Percentiles rank a stretch among this genome's conserved stretches.
phyloP scores from a whole-genome alignment of 1,140 invertebrate species.

The Dreissena rostriformis region DNA sequence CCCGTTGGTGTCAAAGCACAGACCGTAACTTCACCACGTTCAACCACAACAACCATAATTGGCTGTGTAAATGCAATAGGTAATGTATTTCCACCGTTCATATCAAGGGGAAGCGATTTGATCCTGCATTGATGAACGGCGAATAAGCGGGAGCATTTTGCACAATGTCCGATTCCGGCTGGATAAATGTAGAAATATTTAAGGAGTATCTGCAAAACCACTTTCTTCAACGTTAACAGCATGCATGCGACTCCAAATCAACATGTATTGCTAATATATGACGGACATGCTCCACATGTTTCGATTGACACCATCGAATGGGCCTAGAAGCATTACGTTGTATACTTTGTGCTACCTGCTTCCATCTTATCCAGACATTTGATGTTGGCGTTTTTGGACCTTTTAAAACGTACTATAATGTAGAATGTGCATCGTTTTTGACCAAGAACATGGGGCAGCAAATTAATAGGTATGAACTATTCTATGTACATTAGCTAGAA shows the following conservation, averaged over 20 bases:
- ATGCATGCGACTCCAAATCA: not conserved
- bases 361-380: slow-evolving; percentile 38
- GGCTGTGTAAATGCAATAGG: slow-evolving; percentile 58
- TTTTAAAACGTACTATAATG: slow-evolving; percentile 34
- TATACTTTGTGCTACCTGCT: slow-evolving; percentile 44
- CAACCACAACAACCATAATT: slow-evolving; percentile 55
- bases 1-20: not conserved
- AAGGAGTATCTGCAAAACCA: slow-evolving; percentile 18
- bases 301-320: slow-evolving; percentile 5
- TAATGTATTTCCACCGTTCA: slow-evolving; percentile 32
- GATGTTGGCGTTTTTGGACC: slow-evolving; percentile 38
- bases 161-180: slow-evolving; percentile 24
- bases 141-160: not conserved
- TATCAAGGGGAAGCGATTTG: slow-evolving; percentile 39
- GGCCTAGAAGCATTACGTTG: slow-evolving; percentile 19
- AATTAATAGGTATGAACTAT: slow-evolving; percentile 30
- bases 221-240: slow-evolving; percentile 11
- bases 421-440: slow-evolving; percentile 12
- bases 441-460: not conserved
- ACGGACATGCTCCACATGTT: slow-evolving; percentile 27
- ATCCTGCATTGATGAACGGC: slow-evolving; percentile 30
- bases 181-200: slow-evolving; percentile 24
- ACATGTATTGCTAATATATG: slow-evolving; percentile 12
- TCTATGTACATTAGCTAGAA: slow-evolving; percentile 12
- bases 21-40: slow-evolving; percentile 14